These are phyloP conservation scores for Byasa hedistus DNA, from an alignment of 2,888 invertebrate species.

Conservation along the genomic window DNA sequence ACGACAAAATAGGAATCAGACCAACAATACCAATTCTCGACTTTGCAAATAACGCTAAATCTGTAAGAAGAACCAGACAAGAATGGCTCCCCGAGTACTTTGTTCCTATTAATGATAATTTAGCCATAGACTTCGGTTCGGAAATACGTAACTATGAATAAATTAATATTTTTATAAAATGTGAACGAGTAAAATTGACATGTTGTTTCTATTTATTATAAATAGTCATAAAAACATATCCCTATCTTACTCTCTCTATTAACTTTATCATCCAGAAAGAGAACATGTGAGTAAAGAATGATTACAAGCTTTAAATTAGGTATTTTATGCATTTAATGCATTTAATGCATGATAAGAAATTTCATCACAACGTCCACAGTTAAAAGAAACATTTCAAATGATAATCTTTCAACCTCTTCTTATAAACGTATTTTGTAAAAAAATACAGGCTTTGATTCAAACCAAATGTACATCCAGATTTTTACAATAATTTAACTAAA, in stretches of 20 bases:
- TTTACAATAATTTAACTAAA: no score
- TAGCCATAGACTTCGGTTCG: conserved; percentile 21
- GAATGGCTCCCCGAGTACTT: conserved; percentile 28
- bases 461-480: no score
- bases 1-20: conserved; percentile 5
- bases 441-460: no score
- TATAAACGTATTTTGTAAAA: no score
- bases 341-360: no score
- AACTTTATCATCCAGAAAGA: neutral
- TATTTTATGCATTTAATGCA: no score
- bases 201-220: neutral
- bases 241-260: neutral
- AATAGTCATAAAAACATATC: neutral
- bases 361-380: no score
- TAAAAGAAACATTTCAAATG: no score
- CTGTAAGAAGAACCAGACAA: conserved; percentile 9
- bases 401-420: no score
- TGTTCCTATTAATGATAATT: conserved; percentile 29
- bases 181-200: neutral
- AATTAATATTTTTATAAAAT: conserved; percentile 1
- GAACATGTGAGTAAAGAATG: neutral
- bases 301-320: no score
- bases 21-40: conserved; percentile 8
- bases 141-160: conserved; percentile 25
- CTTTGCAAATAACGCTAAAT: neutral